Conservation (phyloP, 1,140 invertebrate genomes). For the Propsilocerus akamusi region DNA sequence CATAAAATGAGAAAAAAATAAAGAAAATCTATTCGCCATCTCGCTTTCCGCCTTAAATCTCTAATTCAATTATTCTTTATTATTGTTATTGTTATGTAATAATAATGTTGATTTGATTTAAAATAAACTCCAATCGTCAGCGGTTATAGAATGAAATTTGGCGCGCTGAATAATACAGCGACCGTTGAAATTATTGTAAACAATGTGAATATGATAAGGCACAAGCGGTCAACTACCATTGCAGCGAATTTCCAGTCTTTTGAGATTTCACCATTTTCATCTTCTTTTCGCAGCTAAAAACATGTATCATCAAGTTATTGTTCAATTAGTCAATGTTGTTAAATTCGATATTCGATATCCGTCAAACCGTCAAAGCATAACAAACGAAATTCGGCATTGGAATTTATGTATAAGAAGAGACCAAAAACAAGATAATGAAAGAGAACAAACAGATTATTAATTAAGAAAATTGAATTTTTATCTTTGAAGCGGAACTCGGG, state of each 20-base stretch:
- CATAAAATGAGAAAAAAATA: not conserved
- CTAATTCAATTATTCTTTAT: conserved; percentile 4
- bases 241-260: conserved; percentile 99
- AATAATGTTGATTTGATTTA: conserved; percentile 2
- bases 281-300: conserved; percentile 64
- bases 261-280: conserved; percentile 70
- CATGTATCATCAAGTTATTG: conserved; percentile 4
- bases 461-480: conserved; percentile 1
- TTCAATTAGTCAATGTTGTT: not conserved
- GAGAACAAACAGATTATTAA: not conserved
- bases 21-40: not conserved
- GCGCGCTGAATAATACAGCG: conserved; percentile 87
- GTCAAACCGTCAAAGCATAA: no score
- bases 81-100: not conserved
- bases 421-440: not conserved
- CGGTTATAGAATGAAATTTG: conserved; percentile 45
- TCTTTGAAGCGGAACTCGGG: not conserved
- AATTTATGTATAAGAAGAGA: not conserved
- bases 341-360: not conserved
- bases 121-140: not conserved
- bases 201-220: conserved; percentile 95
- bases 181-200: conserved; percentile 95
- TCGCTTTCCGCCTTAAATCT: not conserved
- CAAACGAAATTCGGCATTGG: not conserved
- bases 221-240: conserved; percentile 97